These are phyloP conservation scores for Loriculus beryllinus DNA, from an alignment of 2,797 vertebrate species.

Conservation along the genomic window DNA sequence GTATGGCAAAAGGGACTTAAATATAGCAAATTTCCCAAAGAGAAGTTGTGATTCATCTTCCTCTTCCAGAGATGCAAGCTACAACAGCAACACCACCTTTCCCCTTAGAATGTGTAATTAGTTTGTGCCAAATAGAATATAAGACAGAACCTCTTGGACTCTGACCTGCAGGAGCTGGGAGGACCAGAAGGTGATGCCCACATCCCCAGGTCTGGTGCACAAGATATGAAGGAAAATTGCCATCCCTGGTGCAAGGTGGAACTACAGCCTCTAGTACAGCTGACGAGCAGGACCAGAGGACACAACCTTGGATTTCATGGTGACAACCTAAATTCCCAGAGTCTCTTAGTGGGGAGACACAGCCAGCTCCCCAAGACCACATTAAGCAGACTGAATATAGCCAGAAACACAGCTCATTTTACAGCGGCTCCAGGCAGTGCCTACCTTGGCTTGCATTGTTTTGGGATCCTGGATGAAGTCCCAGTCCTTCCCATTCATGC, in stretches of 20 bases:
- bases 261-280: not conserved
- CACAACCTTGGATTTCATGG: not conserved
- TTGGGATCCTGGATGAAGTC: slow-evolving; percentile 87
- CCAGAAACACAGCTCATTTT: not conserved
- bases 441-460: slow-evolving; percentile 90
- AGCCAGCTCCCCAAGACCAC: not conserved
- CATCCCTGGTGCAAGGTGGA: not conserved
- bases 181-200: not conserved
- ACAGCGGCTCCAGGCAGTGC: not conserved
- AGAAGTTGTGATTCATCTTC: not conserved
- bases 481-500: slow-evolving; percentile 92
- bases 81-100: not conserved
- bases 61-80: not conserved
- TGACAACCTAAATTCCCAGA: not conserved
- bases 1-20: not conserved
- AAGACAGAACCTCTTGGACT: not conserved
- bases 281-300: not conserved
- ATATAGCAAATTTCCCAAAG: not conserved
- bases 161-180: not conserved
- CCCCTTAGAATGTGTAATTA: not conserved
- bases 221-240: not conserved
- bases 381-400: not conserved
- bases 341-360: not conserved
- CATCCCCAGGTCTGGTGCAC: not conserved
- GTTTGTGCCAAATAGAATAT: not conserved